Percentiles rank a stretch among this genome's conserved stretches.
Evolutionary conservation across 2,888 invertebrate genomes (phyloP).

Genomic region (Sepiola atlantica): DNA sequence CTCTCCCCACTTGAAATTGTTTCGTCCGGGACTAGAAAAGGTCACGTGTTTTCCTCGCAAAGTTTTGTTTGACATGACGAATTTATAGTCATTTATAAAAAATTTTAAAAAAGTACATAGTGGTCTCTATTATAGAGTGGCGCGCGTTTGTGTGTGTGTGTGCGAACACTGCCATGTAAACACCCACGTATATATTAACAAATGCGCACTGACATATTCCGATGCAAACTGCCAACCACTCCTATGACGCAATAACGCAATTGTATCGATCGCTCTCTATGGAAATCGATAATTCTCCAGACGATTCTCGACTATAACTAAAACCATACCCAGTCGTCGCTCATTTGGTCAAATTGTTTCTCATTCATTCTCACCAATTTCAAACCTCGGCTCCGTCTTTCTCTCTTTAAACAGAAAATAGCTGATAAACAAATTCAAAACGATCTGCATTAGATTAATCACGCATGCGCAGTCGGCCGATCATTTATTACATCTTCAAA

Average conservation of each 20-base stretch:
- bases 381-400: background rate
- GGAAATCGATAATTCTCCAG: background rate
- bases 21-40: too few species aligned
- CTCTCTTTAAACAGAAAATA: background rate
- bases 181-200: too few species aligned
- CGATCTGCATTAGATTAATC: background rate
- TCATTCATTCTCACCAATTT: background rate
- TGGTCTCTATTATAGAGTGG: too few species aligned
- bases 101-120: too few species aligned
- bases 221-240: background rate
- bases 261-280: background rate
- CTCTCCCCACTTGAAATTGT: too few species aligned
- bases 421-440: background rate
- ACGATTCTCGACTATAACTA: background rate
- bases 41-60: too few species aligned
- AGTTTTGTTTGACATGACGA: too few species aligned
- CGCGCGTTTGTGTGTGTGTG: too few species aligned
- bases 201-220: background rate
- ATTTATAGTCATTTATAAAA: too few species aligned
- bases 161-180: too few species aligned
- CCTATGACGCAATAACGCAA: background rate
- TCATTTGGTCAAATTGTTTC: background rate
- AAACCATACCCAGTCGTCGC: background rate
- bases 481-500: background rate
- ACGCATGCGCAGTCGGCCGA: background rate